Conservation (phyloP, 2,888 invertebrate species). For the Elmis aenea region DNA sequence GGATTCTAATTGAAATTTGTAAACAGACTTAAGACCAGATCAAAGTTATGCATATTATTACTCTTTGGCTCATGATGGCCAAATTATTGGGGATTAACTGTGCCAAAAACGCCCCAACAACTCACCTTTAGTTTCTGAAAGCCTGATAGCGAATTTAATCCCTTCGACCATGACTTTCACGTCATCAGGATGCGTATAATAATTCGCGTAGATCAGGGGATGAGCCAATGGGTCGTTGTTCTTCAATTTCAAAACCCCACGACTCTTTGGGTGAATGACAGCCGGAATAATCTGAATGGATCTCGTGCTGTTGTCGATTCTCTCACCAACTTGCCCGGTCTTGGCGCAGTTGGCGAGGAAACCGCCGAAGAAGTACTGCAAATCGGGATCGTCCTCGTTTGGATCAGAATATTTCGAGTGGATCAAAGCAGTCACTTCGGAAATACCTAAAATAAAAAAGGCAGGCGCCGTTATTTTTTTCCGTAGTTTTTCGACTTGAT, state of each 20-base stretch:
- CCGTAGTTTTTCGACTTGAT: too few relatives aligned
- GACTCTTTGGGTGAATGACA: conserved; percentile 79
- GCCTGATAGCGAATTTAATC: conserved; percentile 68
- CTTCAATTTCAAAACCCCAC: conserved; percentile 70
- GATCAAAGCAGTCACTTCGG: conserved; percentile 80
- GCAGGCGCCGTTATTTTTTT: too few relatives aligned
- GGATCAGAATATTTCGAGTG: conserved; percentile 75
- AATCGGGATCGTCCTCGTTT: conserved; percentile 71
- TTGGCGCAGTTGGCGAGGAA: conserved; percentile 81
- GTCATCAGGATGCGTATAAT: conserved; percentile 72
- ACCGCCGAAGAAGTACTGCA: conserved; percentile 83
- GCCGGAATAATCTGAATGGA: conserved; percentile 73
- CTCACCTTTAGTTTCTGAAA: conserved; percentile 68
- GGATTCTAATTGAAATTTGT: too few relatives aligned
- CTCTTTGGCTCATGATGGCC: too few relatives aligned
- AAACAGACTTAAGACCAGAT: too few relatives aligned
- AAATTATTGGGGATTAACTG: too few relatives aligned
- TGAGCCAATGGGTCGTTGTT: conserved; percentile 71
- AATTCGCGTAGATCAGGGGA: conserved; percentile 83
- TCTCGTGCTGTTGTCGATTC: conserved; percentile 63
- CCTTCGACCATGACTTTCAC: conserved; percentile 76
- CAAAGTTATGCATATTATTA: too few relatives aligned
- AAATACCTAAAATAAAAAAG: conserved; percentile 66
- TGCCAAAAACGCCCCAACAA: too few relatives aligned
- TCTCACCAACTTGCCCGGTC: conserved; percentile 81